phyloP scores from a whole-genome alignment of 2,888 invertebrate species.

The Cephus runcator region DNA sequence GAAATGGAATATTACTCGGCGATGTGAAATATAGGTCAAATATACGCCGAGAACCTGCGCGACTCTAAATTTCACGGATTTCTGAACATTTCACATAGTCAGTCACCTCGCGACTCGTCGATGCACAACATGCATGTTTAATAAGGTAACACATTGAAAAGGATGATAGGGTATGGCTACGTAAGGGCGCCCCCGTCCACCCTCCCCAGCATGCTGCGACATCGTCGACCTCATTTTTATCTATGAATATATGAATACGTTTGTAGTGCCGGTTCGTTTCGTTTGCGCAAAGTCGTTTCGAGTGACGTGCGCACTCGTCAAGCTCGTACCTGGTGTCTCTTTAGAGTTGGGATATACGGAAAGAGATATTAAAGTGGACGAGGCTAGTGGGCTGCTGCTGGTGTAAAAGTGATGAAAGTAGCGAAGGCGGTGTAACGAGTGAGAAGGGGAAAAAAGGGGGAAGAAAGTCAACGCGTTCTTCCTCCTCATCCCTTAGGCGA shows the following conservation, averaged over 20 bases:
- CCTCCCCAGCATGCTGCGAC: background rate
- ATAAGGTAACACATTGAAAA: background rate
- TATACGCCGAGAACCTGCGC: background rate
- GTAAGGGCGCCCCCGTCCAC: background rate
- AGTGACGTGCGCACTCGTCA: background rate
- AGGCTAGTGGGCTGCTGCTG: background rate
- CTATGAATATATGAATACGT: conserved; percentile 4
- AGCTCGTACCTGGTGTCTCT: background rate
- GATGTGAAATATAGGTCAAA: background rate
- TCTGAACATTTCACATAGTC: background rate
- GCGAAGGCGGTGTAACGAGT: background rate
- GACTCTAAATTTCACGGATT: background rate
- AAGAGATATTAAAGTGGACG: background rate
- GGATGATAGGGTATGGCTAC: background rate
- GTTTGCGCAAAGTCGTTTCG: background rate
- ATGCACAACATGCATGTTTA: background rate
- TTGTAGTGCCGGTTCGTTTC: background rate
- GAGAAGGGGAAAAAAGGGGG: background rate
- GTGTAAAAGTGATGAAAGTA: background rate
- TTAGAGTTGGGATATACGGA: background rate
- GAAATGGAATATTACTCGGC: background rate
- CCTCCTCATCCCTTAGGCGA: background rate
- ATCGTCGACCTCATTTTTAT: background rate
- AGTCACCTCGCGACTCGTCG: background rate
- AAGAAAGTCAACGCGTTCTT: background rate